Evolutionary conservation across 2,888 invertebrate genomes (phyloP).

Genomic region (Eulithis testata): DNA sequence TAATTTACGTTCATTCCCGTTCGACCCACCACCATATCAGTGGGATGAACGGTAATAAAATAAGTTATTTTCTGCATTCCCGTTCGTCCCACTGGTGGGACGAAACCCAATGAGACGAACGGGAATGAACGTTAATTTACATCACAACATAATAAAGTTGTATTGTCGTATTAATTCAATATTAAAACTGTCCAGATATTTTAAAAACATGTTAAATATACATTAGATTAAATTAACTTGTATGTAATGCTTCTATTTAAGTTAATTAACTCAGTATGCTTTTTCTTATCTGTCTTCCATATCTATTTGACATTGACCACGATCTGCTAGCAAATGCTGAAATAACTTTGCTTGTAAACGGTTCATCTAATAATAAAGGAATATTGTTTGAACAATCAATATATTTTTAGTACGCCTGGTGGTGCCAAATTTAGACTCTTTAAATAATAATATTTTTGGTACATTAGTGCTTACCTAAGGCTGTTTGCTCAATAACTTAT

Average conservation of each 20-base stretch:
- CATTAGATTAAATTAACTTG: conserved; percentile 2
- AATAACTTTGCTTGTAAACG: conserved; percentile 10
- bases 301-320: conserved; percentile 29
- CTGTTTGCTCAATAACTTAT: conserved; percentile 28
- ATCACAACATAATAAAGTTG: conserved; percentile 1
- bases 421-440: conserved; percentile 27
- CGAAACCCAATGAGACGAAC: too few relatives aligned
- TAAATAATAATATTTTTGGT: conserved; percentile 24
- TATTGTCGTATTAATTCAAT: conserved; percentile 3
- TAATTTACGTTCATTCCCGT: too few relatives aligned
- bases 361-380: neutral
- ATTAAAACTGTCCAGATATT: conserved; percentile 12
- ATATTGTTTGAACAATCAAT: conserved; percentile 7
- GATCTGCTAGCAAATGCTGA: conserved; percentile 11
- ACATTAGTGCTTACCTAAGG: conserved; percentile 2
- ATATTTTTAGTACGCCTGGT: conserved; percentile 18
- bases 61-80: too few relatives aligned
- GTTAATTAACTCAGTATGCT: conserved; percentile 3
- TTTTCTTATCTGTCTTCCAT: conserved; percentile 23
- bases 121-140: neutral
- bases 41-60: too few relatives aligned
- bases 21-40: too few relatives aligned
- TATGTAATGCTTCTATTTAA: conserved; percentile 8
- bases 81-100: too few relatives aligned
- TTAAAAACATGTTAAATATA: conserved; percentile 9